Evolutionary conservation across 2,113 vertebrate species (phyloP).

Genomic region (Hyla sarda): DNA sequence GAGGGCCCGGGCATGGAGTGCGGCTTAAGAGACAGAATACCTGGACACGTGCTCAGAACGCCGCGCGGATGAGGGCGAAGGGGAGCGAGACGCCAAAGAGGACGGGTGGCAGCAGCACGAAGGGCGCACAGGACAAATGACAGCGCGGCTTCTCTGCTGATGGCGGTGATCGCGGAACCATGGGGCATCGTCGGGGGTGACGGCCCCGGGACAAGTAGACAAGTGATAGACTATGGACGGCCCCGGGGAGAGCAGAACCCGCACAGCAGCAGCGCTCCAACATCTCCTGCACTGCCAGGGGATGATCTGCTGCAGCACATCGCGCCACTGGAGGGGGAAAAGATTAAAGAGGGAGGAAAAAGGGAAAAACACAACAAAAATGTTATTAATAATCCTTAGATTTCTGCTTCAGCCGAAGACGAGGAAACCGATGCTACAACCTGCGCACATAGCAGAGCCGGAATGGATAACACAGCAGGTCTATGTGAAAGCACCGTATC

Average conservation of each 20-base stretch:
- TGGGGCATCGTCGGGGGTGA: neutral
- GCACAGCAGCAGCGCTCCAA: neutral
- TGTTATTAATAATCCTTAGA: neutral
- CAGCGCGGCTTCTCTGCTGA: slow-evolving; percentile 27
- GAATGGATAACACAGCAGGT: no score
- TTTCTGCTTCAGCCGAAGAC: neutral
- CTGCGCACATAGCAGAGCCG: neutral
- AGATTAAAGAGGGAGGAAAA: no score
- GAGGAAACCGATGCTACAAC: neutral
- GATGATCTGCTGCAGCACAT: slow-evolving; percentile 4
- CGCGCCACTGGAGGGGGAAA: neutral
- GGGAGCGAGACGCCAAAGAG: neutral
- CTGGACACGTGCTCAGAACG: slow-evolving; percentile 48
- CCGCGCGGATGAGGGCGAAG: slow-evolving; percentile 31
- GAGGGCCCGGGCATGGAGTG: slow-evolving; percentile 16
- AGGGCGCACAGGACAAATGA: slow-evolving; percentile 14
- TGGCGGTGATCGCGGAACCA: neutral
- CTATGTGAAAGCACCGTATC: neutral
- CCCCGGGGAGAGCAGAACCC: neutral
- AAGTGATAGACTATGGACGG: neutral
- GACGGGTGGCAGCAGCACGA: neutral
- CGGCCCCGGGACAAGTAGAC: neutral
- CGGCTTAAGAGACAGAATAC: slow-evolving; percentile 16
- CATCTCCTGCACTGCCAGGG: neutral
- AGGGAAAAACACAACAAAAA: no score